These are phyloP conservation scores for Allobates femoralis DNA, from an alignment of 2,797 vertebrate species.

Conservation along the genomic window DNA sequence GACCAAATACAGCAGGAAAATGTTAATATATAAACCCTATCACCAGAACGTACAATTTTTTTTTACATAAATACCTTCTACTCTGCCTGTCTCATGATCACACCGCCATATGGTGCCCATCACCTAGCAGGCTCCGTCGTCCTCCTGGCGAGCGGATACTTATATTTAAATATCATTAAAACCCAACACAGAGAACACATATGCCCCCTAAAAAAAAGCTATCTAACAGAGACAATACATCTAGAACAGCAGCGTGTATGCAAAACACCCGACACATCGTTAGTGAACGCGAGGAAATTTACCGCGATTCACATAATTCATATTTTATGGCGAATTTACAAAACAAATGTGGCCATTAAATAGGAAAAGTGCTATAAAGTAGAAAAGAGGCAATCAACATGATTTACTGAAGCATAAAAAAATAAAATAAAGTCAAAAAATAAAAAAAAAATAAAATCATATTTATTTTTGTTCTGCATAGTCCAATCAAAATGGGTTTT, in stretches of 20 bases:
- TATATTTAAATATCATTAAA: constrained; percentile 24
- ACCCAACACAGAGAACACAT: not conserved
- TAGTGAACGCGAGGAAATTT: not conserved
- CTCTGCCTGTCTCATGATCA: not conserved
- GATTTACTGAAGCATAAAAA: not conserved
- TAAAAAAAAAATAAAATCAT: not conserved
- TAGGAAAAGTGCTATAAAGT: not conserved
- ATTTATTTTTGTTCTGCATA: not conserved
- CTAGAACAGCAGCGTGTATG: not conserved
- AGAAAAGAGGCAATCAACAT: not conserved
- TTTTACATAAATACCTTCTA: not conserved
- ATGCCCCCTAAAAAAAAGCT: not conserved
- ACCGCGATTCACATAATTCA: not conserved
- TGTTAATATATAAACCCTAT: too few relatives aligned
- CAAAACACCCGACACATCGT: not conserved
- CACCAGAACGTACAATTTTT: too few relatives aligned
- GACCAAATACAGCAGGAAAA: too few relatives aligned
- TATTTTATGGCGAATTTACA: constrained; percentile 18
- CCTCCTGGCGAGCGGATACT: not conserved
- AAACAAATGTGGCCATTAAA: constrained; percentile 8
- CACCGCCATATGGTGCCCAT: not conserved
- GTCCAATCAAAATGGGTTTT: not conserved
- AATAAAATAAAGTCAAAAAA: not conserved
- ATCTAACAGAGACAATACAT: not conserved
- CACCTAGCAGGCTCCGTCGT: not conserved